phyloP scores from a whole-genome alignment of 2,888 invertebrate genomes.

The Sarcophaga subvicina region DNA sequence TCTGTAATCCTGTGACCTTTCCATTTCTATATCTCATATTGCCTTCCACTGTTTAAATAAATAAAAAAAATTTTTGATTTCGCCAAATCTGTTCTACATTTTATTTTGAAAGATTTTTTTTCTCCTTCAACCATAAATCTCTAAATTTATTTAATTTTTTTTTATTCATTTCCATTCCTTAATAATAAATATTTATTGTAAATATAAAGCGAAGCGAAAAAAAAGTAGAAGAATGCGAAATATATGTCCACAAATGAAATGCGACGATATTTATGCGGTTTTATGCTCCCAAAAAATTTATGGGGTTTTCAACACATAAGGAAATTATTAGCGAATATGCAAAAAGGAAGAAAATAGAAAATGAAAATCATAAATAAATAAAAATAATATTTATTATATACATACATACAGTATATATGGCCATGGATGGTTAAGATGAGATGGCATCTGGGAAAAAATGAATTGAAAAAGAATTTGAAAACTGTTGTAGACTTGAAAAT shows the following conservation, averaged over 20 bases:
- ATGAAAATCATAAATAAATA: background rate
- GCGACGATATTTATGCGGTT: slow-evolving; percentile 29
- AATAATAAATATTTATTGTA: slow-evolving; percentile 5
- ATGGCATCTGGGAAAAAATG: too few relatives aligned
- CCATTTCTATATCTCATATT: too few relatives aligned
- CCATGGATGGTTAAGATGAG: background rate
- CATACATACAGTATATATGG: background rate
- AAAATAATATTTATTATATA: background rate
- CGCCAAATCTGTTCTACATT: background rate
- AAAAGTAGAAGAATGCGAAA: too few relatives aligned
- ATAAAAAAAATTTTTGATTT: too few relatives aligned
- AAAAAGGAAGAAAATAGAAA: background rate
- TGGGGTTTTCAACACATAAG: slow-evolving; percentile 39
- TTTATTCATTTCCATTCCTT: background rate
- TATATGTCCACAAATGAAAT: background rate
- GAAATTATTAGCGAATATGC: background rate
- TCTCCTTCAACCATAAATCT: background rate
- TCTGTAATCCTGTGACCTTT: too few relatives aligned
- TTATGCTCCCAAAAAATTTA: background rate
- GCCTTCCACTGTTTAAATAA: too few relatives aligned
- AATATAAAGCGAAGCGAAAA: too few relatives aligned
- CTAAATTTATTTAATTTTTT: background rate
- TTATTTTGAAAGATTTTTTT: background rate
- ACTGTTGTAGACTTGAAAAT: too few relatives aligned
- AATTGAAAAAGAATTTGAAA: too few relatives aligned